Evolutionary conservation across 2,888 invertebrate genomes (phyloP), one percentile per base, ranked within the genome.

Genomic region (Philaethria dido): DNA sequence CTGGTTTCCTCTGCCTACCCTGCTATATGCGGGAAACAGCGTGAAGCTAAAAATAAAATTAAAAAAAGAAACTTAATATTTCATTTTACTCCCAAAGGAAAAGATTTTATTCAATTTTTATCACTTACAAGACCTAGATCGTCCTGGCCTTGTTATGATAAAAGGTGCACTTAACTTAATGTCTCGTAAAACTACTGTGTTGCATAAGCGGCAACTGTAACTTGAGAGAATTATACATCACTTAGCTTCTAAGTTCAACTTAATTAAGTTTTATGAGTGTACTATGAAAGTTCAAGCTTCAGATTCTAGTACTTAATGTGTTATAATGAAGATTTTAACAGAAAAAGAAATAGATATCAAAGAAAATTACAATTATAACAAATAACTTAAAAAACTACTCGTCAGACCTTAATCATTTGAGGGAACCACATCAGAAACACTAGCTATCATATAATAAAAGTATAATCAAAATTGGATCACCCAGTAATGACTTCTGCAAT

Each of bases 61-160:
- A n/a, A n/a, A n/a, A n/a, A n/a, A n/a, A 3, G 4, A 16, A 44
- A 44, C 8, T 44, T 8, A 16, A 16, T 44, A 44, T 44, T 44
- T 16, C 16, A 16, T 16, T 9, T 5, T 16, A 16, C 16, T 6
- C 6, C 0, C 3, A 16, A 3, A 52, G 6, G 13, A 13, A 39
- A 39, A 29, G 16, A 3, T 29, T n/a, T 16, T 0, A 16, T 29
- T 16, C 0, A 29, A 22, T 39, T 57, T 57, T 57, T 39, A 39
- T 39, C n/a, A 14, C 39, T 39, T 11, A 0, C n/a, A 57, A 39
- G 55, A 57, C 22, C n/a, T 11, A 11, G n/a, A n/a, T n/a, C n/a
- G 39, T 57, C 57, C 22, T 57, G 20, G 22, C 57, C 20, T 57
- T 57, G 57, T 57, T 57, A 57, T 57, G 39, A 42, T 42, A 57